Conservation (phyloP, 2,888 invertebrate species). For the Drosophila recens region DNA sequence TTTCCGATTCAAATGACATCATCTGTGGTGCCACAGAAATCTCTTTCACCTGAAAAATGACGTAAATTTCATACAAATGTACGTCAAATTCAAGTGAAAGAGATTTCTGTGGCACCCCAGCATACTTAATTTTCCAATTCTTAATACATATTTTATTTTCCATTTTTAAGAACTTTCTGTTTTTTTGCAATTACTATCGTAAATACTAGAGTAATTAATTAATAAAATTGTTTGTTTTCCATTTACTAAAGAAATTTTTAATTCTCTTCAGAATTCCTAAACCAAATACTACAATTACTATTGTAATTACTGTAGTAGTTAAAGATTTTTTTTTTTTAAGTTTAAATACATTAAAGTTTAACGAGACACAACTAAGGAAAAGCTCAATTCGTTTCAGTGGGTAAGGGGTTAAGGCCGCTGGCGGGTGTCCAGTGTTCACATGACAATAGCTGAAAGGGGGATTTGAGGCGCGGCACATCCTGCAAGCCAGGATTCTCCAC, state of each 20-base stretch:
- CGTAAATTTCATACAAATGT: no score
- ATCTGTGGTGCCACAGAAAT: no score
- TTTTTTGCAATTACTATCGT: no score
- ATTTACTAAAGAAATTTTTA: not conserved
- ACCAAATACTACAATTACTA: not conserved
- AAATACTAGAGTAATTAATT: no score
- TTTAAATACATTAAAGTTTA: conserved; percentile 1
- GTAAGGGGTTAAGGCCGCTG: conserved; percentile 48
- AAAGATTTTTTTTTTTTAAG: not conserved
- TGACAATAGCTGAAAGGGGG: conserved; percentile 60
- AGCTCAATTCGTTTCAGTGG: conserved; percentile 18
- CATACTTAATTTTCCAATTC: no score
- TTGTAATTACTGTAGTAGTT: not conserved
- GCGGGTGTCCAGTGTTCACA: conserved; percentile 68
- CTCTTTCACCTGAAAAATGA: no score
- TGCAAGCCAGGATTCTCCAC: conserved; percentile 43
- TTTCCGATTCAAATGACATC: no score
- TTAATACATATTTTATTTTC: no score
- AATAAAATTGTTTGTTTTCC: not conserved
- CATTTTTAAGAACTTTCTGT: no score
- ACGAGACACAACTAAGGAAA: not conserved
- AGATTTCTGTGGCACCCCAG: no score
- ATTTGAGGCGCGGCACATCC: conserved; percentile 57
- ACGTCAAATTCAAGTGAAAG: no score
- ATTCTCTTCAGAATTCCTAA: not conserved